Base-by-base conservation (phyloP, 1,140 invertebrate species). In the Mactra quadrangularis region DNA sequence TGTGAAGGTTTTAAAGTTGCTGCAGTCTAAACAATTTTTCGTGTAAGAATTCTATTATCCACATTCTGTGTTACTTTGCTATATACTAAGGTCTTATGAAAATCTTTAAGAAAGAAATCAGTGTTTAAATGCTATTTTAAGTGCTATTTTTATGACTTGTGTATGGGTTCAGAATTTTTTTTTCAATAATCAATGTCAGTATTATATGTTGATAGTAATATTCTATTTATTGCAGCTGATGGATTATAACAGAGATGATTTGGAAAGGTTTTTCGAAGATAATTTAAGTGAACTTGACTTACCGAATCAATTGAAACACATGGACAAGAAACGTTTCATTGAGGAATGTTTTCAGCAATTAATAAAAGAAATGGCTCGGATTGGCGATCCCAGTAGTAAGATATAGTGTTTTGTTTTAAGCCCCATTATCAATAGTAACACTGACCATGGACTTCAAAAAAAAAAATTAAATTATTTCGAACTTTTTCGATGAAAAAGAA, bases 371-470 rank as follows among this genome's bases (percentile, higher is more conserved):
- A 60, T 33, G 35, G 27, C 57, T 11, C 35, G 57, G 13, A 7
- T 60, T 60, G 57, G 57, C 9, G 35, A 13, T 17, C 15, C 31
- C 13, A 60, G 57, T 27, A 60, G 57, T 60, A 60, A 33, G 57
- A 33, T 57, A n/a, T 3, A 53, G 25, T 53, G 17, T 53, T 53
- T 53, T 53, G 17, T 53, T 53, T 19, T n/a, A 19, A 22, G 3
- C 17, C 50, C 17, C 4, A 53, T 4, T 53, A 53, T n/a, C 19
- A 4, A 53, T n/a, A n/a, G n/a, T n/a, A n/a, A n/a, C n/a, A n/a
- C n/a, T n/a, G n/a, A n/a, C n/a, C n/a, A n/a, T n/a, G 50, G 25
- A n/a, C 50, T 53, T 4, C n/a, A n/a, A n/a, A n/a, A n/a, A n/a
- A n/a, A n/a, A n/a, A n/a, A n/a, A n/a, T n/a, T n/a, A n/a, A n/a